Evolutionary conservation across 1,140 invertebrate species (phyloP), one percentile per base, ranked within the genome.

Genomic region (Magallana angulata): DNA sequence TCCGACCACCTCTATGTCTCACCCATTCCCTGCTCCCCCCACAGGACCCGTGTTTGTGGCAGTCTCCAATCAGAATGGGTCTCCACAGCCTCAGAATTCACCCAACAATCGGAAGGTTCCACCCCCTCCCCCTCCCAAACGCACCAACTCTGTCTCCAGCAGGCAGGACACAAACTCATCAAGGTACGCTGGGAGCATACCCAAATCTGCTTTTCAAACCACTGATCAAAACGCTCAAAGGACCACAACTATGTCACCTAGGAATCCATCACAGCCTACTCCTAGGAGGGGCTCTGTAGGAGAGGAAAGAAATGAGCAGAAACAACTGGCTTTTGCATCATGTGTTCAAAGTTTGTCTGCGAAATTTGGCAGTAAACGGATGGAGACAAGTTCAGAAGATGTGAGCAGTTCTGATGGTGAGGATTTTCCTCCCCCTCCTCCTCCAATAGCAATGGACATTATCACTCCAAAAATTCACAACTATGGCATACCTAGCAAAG

Each of bases 81-180:
- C 89, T 30, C 24, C 64, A 48, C 88, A 88, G 59, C 89, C 85
- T 82, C 90, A 87, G 87, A 89, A 83, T 82, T 91, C 86, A 85
- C 90, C 92, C 76, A 91, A 91, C 62, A 88, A 88, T 56, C 94
- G 94, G 18, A 96, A 97, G 68, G 90, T 90, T 14, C 92, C 93
- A 36, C 98, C 98, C 12, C 98, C 98, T 0, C 97, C 98, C 76
- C 98, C 98, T 1, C 98, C 98, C 1, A 97, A 98, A 91, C 95
- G 98, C 57, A 95, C 94, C 7, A 95, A 95, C 88, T 96, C 95
- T 5, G 95, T 96, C n/a, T 90, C 84, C 60, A 85, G 89, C 57
- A 57, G 87, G 24, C 85, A 87, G 59, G 85, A 87, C 59, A 24
- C 30, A n/a, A 87, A 82, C 58, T 86, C 85, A 80, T 76, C 85